Conservation (phyloP, 2,888 invertebrate species). For the Ceramica pisi region DNA sequence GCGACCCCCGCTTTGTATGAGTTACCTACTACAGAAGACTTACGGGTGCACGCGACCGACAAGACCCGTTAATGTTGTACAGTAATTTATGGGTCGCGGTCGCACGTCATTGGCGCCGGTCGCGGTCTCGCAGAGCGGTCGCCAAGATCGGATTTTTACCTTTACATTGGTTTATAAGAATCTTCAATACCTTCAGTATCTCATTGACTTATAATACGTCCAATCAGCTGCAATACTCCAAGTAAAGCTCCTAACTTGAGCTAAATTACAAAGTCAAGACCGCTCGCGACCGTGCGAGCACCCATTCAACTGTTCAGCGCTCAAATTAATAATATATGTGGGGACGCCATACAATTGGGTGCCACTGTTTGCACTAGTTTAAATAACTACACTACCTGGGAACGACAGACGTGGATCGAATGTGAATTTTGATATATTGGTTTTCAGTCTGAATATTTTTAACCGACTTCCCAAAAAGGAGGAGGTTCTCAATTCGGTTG, state of each 20-base stretch:
- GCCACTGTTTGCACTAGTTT: constrained; percentile 78
- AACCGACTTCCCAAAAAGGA: too few relatives aligned
- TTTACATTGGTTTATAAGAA: neutral
- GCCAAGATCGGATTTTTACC: too few relatives aligned
- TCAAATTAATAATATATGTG: constrained; percentile 85
- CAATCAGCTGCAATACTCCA: neutral
- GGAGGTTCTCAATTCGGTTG: too few relatives aligned
- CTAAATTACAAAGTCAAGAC: constrained; percentile 39
- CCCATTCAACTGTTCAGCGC: constrained; percentile 73
- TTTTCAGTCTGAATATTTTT: too few relatives aligned
- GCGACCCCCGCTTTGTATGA: too few relatives aligned
- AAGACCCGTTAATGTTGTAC: too few relatives aligned
- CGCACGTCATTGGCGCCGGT: too few relatives aligned
- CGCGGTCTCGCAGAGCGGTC: too few relatives aligned
- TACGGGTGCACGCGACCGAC: too few relatives aligned
- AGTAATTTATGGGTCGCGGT: too few relatives aligned
- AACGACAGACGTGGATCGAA: constrained; percentile 45
- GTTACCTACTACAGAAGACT: too few relatives aligned
- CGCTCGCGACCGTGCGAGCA: constrained; percentile 31
- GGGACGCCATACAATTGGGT: constrained; percentile 77
- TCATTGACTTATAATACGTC: neutral
- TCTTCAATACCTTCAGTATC: neutral
- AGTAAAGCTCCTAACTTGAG: constrained; percentile 47
- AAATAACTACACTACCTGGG: constrained; percentile 62
- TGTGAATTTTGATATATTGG: constrained; percentile 40